phyloP scores from a whole-genome alignment of 2,797 vertebrate genomes.

The Poeciliopsis paucimaculata region DNA sequence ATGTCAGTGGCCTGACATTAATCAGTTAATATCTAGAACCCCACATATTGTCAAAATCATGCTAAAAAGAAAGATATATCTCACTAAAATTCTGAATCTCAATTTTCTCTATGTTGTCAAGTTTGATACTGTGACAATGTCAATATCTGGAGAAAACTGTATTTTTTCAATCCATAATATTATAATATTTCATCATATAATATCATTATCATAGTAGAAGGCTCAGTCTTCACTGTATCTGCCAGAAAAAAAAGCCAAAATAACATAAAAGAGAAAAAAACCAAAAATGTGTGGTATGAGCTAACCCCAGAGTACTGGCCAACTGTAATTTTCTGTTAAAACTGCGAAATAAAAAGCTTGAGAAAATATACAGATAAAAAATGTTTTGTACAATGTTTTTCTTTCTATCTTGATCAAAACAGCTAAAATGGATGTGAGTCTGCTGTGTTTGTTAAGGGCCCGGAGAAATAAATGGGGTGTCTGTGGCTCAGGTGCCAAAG shows the following conservation, averaged over 20 bases:
- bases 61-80: not conserved
- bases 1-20: not conserved
- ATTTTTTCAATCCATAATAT: not conserved
- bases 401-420: not conserved
- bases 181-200: not conserved
- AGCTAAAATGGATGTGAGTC: not conserved
- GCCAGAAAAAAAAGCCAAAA: not conserved
- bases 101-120: not conserved
- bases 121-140: not conserved
- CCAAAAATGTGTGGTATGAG: not conserved
- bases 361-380: not conserved
- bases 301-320: not conserved
- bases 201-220: not conserved
- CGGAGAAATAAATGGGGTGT: not conserved
- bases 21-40: not conserved
- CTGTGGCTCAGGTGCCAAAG: constrained; percentile 4
- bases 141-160: not conserved
- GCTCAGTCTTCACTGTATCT: not conserved
- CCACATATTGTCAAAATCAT: not conserved
- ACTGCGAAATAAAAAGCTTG: not conserved
- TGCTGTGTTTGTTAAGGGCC: not conserved
- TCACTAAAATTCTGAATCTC: not conserved
- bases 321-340: not conserved
- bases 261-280: not conserved
- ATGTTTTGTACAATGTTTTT: not conserved